Base-by-base conservation (phyloP, 2,797 vertebrate genomes). In the Tadarida brasiliensis region DNA sequence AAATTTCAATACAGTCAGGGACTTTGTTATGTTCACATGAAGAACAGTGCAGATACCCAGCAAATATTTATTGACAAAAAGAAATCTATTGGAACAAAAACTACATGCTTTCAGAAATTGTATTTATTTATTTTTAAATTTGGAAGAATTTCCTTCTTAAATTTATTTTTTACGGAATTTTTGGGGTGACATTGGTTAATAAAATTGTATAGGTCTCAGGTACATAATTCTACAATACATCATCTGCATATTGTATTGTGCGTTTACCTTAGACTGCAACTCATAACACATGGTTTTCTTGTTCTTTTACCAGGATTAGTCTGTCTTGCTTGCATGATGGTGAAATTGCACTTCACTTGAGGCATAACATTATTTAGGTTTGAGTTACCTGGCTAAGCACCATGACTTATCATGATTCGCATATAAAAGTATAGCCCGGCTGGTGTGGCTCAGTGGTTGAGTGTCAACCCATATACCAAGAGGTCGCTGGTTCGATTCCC, bases 391-490 rank as follows among this genome's bases (percentile, higher is more conserved):
- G 26, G 15, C 11, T 33, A 92, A 76, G 19, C 7, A 26, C 11
- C 56, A 7, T 80, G 33, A 35, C 28, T 30, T 63, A 54, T 86
- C 14, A 87, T 81, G 26, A 82, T 39, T 94, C 73, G 92, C 26
- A 67, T 56, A 70, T 24, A 63, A 93, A 95, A 78, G 44, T 65
- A n/a, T n/a, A n/a, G n/a, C n/a, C n/a, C n/a, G n/a, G n/a, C n/a
- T n/a, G n/a, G n/a, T n/a, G n/a, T n/a, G n/a, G n/a, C n/a, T n/a
- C n/a, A n/a, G n/a, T n/a, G n/a, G n/a, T n/a, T n/a, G n/a, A n/a
- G n/a, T n/a, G n/a, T n/a, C n/a, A n/a, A n/a, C n/a, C n/a, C n/a
- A n/a, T n/a, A n/a, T n/a, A n/a, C n/a, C n/a, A n/a, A n/a, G n/a
- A n/a, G n/a, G n/a, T n/a, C n/a, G n/a, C n/a, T n/a, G n/a, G n/a